Conservation (phyloP, 1,140 invertebrate species). For the Plutomurus gul region DNA sequence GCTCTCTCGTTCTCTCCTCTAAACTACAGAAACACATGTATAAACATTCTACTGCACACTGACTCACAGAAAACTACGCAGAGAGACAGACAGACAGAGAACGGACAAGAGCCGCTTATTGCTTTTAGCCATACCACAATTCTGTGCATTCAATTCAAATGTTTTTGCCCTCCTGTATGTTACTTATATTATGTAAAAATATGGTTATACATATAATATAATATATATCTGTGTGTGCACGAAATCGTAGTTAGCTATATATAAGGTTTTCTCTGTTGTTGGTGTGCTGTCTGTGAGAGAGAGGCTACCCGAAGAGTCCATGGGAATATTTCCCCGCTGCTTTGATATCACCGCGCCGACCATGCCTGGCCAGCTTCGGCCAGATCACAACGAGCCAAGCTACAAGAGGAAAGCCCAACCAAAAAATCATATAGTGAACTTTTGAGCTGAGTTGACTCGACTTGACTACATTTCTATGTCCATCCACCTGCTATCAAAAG, state of each 20-base stretch:
- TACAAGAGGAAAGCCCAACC: too few relatives aligned
- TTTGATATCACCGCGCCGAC: conserved; percentile 21
- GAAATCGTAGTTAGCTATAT: background rate
- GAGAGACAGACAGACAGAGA: background rate
- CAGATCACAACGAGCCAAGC: too few relatives aligned
- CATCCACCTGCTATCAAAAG: conserved; percentile 24
- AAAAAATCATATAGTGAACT: conserved; percentile 24
- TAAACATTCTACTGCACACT: too few relatives aligned
- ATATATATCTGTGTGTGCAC: background rate
- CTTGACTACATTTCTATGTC: conserved; percentile 13
- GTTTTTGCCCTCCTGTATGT: background rate
- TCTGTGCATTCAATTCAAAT: conserved; percentile 6
- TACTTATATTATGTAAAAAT: background rate
- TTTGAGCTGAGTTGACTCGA: conserved; percentile 9
- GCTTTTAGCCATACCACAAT: conserved; percentile 23
- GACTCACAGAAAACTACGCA: background rate
- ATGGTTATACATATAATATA: background rate
- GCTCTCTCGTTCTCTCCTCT: background rate
- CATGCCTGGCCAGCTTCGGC: too few relatives aligned
- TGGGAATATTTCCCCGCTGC: conserved; percentile 27
- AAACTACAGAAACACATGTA: background rate
- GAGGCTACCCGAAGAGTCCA: conserved; percentile 10
- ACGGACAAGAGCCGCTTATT: conserved; percentile 17
- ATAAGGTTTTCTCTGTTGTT: background rate
- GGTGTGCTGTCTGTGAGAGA: background rate